Evolutionary conservation across 2,888 invertebrate species (phyloP).

Genomic region (Mycalesis mineus): DNA sequence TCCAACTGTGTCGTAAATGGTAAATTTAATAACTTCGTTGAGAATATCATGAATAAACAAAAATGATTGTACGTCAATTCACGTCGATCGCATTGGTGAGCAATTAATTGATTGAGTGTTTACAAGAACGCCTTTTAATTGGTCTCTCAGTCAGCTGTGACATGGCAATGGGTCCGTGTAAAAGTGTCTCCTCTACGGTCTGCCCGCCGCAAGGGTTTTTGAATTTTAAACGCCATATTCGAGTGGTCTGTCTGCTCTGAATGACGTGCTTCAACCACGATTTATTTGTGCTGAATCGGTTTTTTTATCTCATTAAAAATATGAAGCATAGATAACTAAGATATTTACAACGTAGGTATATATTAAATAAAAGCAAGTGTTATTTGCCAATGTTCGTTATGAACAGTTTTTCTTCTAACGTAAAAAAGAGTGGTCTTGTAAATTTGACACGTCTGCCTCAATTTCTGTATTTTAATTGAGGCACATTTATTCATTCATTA

Average conservation of each 20-base stretch:
- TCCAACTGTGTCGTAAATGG: no score
- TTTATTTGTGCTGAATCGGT: neutral
- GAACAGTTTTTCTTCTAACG: no score
- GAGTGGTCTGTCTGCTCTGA: constrained; percentile 48
- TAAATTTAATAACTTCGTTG: neutral
- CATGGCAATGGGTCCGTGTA: constrained; percentile 49
- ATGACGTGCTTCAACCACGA: neutral
- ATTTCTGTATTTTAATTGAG: no score
- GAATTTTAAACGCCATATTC: constrained; percentile 56
- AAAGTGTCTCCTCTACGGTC: constrained; percentile 49
- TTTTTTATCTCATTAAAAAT: neutral
- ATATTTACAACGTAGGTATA: no score
- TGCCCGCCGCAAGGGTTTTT: constrained; percentile 50
- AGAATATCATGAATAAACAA: constrained; percentile 13
- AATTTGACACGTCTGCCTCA: no score
- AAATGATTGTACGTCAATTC: constrained; percentile 16
- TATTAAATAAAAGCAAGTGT: no score
- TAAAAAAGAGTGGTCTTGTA: no score
- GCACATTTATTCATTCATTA: no score
- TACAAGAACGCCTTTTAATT: constrained; percentile 55
- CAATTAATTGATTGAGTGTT: constrained; percentile 56
- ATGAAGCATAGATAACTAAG: no score
- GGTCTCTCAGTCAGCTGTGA: constrained; percentile 48
- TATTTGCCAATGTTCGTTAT: no score
- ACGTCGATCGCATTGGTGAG: constrained; percentile 24